Percentiles rank a stretch among this genome's conserved stretches.
phyloP scores from a whole-genome alignment of 1,140 invertebrate species.

The Littorina saxatilis region DNA sequence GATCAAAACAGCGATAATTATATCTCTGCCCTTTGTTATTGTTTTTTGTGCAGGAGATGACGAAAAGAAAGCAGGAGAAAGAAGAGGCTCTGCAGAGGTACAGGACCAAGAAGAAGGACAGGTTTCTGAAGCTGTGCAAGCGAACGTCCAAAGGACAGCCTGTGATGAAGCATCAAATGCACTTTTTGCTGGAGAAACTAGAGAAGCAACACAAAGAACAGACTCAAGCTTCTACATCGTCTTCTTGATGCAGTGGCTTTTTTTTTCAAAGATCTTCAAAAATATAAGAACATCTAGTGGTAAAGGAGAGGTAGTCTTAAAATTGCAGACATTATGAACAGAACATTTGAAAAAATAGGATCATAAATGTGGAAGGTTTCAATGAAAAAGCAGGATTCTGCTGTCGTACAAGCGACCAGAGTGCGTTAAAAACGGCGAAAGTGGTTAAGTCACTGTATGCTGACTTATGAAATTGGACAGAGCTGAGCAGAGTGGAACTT shows the following conservation, averaged over 20 bases:
- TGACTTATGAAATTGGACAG: no score
- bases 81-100: conserved; percentile 80
- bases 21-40: background rate
- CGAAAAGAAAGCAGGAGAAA: conserved; percentile 75
- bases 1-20: no score
- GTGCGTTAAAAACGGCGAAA: no score
- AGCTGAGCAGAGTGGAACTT: no score
- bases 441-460: no score
- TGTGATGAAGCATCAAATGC: conserved; percentile 84
- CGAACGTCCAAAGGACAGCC: conserved; percentile 86
- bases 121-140: conserved; percentile 82
- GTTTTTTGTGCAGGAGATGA: background rate
- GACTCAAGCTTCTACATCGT: background rate
- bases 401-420: background rate
- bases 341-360: no score
- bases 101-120: conserved; percentile 81
- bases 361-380: background rate
- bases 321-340: no score
- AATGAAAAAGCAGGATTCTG: background rate
- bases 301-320: no score
- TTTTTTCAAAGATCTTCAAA: background rate
- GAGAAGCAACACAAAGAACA: conserved; percentile 74
- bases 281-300: background rate
- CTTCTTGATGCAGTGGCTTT: background rate
- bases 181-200: conserved; percentile 84